Evolutionary conservation across 2,888 invertebrate species (phyloP).

Genomic region (Caenorhabditis macrosperma): DNA sequence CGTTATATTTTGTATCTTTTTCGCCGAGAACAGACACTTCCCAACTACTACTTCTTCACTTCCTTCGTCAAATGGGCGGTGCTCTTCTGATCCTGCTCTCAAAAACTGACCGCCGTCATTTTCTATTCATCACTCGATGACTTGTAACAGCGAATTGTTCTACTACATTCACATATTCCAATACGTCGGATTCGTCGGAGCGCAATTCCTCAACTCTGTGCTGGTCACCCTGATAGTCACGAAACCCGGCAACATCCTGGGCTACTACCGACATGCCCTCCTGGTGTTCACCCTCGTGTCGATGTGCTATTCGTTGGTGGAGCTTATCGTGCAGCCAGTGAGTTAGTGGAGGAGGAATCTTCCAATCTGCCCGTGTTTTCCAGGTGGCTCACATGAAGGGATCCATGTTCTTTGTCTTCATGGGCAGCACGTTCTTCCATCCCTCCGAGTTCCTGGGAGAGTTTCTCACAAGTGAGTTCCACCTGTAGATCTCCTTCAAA

Average conservation of each 20-base stretch:
- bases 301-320: slow-evolving; percentile 29
- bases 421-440: slow-evolving; percentile 24
- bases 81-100: too few species aligned
- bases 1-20: too few species aligned
- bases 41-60: not conserved
- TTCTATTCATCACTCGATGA: slow-evolving; percentile 7
- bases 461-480: slow-evolving; percentile 13
- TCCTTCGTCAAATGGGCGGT: not conserved
- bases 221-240: slow-evolving; percentile 21
- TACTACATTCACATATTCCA: slow-evolving; percentile 32
- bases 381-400: slow-evolving; percentile 45
- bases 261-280: slow-evolving; percentile 30
- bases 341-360: too few species aligned
- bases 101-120: too few species aligned
- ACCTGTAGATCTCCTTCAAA: too few species aligned
- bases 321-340: slow-evolving; percentile 33
- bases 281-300: slow-evolving; percentile 31
- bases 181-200: slow-evolving; percentile 33
- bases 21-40: too few species aligned
- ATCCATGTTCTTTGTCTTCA: slow-evolving; percentile 33
- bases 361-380: too few species aligned
- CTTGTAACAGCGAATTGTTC: slow-evolving; percentile 19
- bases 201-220: slow-evolving; percentile 26
- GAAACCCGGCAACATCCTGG: slow-evolving; percentile 18
- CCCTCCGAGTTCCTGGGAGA: not conserved